Conservation (phyloP, 1,140 invertebrate species). For the Bombus superbus region DNA sequence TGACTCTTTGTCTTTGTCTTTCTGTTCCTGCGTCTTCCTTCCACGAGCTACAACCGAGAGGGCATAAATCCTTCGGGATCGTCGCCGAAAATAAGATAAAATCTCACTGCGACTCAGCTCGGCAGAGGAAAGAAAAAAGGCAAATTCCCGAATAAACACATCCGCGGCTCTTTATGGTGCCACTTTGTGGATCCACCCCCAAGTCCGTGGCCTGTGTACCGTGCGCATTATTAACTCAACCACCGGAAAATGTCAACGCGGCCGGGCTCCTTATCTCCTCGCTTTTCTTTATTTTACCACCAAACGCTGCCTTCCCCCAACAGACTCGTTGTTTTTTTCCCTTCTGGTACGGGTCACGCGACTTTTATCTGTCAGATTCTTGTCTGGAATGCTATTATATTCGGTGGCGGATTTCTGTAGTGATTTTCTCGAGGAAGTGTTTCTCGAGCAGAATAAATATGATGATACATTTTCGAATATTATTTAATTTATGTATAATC, state of each 20-base stretch:
- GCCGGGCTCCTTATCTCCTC: slow-evolving; percentile 62
- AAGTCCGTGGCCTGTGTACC: slow-evolving; percentile 74
- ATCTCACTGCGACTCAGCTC: slow-evolving; percentile 61
- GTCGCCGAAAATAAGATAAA: slow-evolving; percentile 81
- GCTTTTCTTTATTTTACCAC: slow-evolving; percentile 76
- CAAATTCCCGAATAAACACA: slow-evolving; percentile 82
- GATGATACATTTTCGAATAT: neutral
- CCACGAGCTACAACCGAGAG: slow-evolving; percentile 67
- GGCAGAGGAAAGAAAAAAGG: slow-evolving; percentile 68
- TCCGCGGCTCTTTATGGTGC: slow-evolving; percentile 79
- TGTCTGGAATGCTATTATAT: neutral
- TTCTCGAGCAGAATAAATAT: neutral
- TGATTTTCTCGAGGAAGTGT: neutral
- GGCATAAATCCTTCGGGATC: slow-evolving; percentile 79
- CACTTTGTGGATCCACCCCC: slow-evolving; percentile 72
- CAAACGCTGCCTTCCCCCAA: slow-evolving; percentile 14
- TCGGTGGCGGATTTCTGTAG: neutral
- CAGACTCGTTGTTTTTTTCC: slow-evolving; percentile 12
- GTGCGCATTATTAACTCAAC: slow-evolving; percentile 82
- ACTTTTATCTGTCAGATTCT: slow-evolving; percentile 34
- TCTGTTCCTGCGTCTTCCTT: slow-evolving; percentile 18
- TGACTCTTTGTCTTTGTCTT: slow-evolving; percentile 8
- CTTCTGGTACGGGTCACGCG: slow-evolving; percentile 8
- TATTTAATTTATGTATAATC: neutral
- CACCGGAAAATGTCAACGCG: slow-evolving; percentile 81